Evolutionary conservation across 2,113 vertebrate species (phyloP).

Genomic region (Boleophthalmus pectinirostris): DNA sequence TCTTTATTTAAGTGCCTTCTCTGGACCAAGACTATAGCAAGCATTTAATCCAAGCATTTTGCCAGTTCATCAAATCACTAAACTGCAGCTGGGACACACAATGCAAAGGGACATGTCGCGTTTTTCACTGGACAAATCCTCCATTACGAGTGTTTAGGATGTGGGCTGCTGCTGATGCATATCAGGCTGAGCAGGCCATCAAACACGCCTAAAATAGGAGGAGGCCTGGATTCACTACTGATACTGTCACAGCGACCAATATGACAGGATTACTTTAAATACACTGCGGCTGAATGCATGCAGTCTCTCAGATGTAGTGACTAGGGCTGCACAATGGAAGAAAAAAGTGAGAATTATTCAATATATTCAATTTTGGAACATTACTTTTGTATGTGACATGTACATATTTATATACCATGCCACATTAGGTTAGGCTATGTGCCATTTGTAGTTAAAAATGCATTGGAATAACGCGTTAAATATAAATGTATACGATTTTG

Average conservation of each 20-base stretch:
- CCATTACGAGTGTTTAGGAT: constrained; percentile 22
- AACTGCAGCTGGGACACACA: neutral
- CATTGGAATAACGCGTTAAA: too few species aligned
- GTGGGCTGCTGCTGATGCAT: constrained; percentile 50
- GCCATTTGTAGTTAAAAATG: too few species aligned
- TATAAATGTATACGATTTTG: too few species aligned
- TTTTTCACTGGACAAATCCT: constrained; percentile 19
- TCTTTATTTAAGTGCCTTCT: constrained; percentile 75
- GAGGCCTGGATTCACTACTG: constrained; percentile 61
- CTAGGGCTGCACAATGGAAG: neutral
- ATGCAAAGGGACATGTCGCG: neutral
- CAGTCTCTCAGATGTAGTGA: neutral
- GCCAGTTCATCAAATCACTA: constrained; percentile 23
- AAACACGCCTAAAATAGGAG: constrained; percentile 51
- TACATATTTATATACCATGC: too few species aligned
- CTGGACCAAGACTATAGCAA: constrained; percentile 9
- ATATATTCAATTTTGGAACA: too few species aligned
- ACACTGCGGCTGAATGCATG: constrained; percentile 6
- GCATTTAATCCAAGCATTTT: constrained; percentile 27
- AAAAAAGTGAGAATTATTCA: neutral
- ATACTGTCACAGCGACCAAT: constrained; percentile 65
- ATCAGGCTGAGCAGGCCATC: constrained; percentile 57
- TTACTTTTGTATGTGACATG: too few species aligned
- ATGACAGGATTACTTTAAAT: constrained; percentile 42
- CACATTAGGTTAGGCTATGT: neutral